phyloP scores from a whole-genome alignment of 2,888 invertebrate genomes.

The Napeogenes inachia region DNA sequence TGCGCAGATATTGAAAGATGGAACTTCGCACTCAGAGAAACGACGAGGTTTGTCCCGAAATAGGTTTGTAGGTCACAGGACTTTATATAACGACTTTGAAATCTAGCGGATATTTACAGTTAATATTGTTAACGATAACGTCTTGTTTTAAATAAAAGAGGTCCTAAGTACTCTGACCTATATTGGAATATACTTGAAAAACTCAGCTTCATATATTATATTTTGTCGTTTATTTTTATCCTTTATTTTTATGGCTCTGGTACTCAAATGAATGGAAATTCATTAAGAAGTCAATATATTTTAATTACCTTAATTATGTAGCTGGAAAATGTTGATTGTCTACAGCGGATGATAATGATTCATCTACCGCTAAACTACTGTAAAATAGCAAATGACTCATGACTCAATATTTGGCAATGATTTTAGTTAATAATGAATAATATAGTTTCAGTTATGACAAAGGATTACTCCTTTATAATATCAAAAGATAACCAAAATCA shows the following conservation, averaged over 20 bases:
- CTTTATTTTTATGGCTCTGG: too few relatives aligned
- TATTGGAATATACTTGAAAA: too few relatives aligned
- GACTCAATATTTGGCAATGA: conserved; percentile 52
- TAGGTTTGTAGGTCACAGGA: conserved; percentile 54
- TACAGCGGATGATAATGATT: conserved; percentile 50
- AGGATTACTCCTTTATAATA: not conserved
- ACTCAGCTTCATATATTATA: too few relatives aligned
- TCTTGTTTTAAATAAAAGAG: too few relatives aligned
- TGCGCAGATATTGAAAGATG: conserved; percentile 14
- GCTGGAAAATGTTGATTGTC: conserved; percentile 43
- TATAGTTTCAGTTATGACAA: too few relatives aligned
- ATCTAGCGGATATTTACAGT: too few relatives aligned
- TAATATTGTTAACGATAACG: too few relatives aligned
- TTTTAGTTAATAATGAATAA: conserved; percentile 33
- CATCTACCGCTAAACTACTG: conserved; percentile 66
- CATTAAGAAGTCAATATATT: not conserved
- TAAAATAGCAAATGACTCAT: conserved; percentile 54
- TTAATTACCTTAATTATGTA: conserved; percentile 31
- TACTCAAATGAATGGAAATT: not conserved
- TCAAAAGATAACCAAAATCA: conserved; percentile 45
- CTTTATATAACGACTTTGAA: conserved; percentile 11
- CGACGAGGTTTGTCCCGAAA: conserved; percentile 5
- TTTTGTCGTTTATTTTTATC: too few relatives aligned
- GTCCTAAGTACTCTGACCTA: too few relatives aligned
- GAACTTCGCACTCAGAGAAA: conserved; percentile 17